phyloP scores from a whole-genome alignment of 2,888 invertebrate genomes.

The Erebia palarica region DNA sequence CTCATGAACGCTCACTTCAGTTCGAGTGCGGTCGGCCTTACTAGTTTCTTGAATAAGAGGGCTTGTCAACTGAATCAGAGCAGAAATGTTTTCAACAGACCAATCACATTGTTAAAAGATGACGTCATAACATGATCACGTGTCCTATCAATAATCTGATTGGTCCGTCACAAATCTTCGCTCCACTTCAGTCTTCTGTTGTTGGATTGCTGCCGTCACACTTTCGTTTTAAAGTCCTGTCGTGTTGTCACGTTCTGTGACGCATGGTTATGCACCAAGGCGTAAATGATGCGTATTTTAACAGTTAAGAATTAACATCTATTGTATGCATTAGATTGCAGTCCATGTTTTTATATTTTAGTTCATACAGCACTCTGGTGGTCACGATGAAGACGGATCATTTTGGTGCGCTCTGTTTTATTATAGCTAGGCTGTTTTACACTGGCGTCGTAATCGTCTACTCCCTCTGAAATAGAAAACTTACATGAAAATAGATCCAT shows the following conservation, averaged over 20 bases:
- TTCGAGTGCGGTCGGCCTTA: too few relatives aligned
- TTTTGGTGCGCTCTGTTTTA: slow-evolving; percentile 57
- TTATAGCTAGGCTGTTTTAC: slow-evolving; percentile 68
- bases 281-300: slow-evolving; percentile 57
- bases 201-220: neutral
- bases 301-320: slow-evolving; percentile 68
- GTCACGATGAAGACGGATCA: slow-evolving; percentile 56
- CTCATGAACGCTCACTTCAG: too few relatives aligned
- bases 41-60: too few relatives aligned
- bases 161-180: neutral
- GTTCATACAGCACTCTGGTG: slow-evolving; percentile 58
- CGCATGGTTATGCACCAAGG: neutral
- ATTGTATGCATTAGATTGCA: slow-evolving; percentile 65
- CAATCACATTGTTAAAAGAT: neutral
- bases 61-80: neutral
- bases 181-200: neutral
- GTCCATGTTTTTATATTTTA: slow-evolving; percentile 52
- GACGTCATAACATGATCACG: neutral
- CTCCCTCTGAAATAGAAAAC: slow-evolving; percentile 57
- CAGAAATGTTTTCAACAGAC: neutral
- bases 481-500: neutral
- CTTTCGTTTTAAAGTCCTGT: neutral
- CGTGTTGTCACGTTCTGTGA: neutral
- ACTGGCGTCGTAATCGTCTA: slow-evolving; percentile 63
- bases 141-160: neutral